Base-by-base conservation (phyloP, 23 tunicate genomes). In the Styela clava region DNA sequence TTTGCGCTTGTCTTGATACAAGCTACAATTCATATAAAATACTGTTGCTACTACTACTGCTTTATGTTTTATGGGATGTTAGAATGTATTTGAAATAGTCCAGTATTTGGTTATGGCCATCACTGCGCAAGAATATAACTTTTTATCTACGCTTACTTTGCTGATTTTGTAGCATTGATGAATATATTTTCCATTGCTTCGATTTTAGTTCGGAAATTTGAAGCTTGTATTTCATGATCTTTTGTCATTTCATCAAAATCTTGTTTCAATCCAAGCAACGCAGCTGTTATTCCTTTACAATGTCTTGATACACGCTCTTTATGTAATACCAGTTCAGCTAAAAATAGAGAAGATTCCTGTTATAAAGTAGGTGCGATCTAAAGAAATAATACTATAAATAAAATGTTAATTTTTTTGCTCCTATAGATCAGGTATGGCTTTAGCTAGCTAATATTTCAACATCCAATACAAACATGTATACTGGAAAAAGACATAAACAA, bases 241-340 rank as follows among this genome's bases (percentile, higher is more conserved):
- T 73, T 64, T 69, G 90, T 81, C 97, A 91, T 91, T 62, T 91
- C 78, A 32, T 31, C 51, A 35, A 91, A 91, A 26, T 85, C 86
- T 27, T 83, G 78, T 79, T 86, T 91, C 52, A 91, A 37, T 1
- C 91, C 36, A 0, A 85, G 67, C 67, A 91, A 64, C 19, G 97
- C 91, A 22, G 91, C 97, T 71, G 84, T 73, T 71, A 91, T 86
- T 31, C 97, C 97, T 62, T 76, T 83, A 74, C 97, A 91, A 63
- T 91, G 97, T 1, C 97, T 69, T 2, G 71, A 61, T 2, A 91
- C 97, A 20, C 97, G 83, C 52, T 91, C 97, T 69, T 79, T 79
- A 74, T 91, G 97, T 63, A 86, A 35, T 9, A 86, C 91, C 3
- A 91, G 85, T 44, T 91, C 97, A 28, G 91, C 97, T 91, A 82